These are phyloP conservation scores for Microcebus griseorufus DNA, from an alignment of 2,113 vertebrate species.

Conservation along the genomic window DNA sequence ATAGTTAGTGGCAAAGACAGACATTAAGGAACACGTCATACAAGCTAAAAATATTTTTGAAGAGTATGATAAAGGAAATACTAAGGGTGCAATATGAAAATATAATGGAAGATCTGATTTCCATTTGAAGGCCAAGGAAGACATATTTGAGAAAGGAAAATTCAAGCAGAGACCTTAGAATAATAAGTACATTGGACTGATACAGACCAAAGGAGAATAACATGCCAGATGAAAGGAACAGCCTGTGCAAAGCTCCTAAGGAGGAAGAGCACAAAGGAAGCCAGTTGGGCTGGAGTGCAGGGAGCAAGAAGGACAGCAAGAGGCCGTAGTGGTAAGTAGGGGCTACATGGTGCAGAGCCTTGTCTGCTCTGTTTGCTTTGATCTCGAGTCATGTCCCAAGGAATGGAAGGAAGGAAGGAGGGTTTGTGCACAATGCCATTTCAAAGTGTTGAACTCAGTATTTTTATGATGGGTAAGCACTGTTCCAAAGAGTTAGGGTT, in stretches of 20 bases:
- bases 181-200: not conserved
- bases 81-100: not conserved
- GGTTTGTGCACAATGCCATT: not conserved
- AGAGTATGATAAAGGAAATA: not conserved
- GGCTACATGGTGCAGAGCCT: not conserved
- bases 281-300: not conserved
- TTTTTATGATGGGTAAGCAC: not conserved
- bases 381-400: not conserved
- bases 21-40: not conserved
- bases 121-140: not conserved
- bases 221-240: not conserved
- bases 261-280: not conserved
- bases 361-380: not conserved
- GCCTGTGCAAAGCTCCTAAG: not conserved
- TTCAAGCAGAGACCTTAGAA: not conserved
- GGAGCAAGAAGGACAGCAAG: not conserved
- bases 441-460: slow-evolving; percentile 22
- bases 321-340: not conserved
- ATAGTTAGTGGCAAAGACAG: not conserved
- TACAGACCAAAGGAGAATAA: not conserved
- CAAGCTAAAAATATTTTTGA: not conserved
- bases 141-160: not conserved
- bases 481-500: not conserved
- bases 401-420: not conserved
- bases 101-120: not conserved